Base-by-base conservation (phyloP, 2,888 invertebrate species). In the Drosophila emarginata region DNA sequence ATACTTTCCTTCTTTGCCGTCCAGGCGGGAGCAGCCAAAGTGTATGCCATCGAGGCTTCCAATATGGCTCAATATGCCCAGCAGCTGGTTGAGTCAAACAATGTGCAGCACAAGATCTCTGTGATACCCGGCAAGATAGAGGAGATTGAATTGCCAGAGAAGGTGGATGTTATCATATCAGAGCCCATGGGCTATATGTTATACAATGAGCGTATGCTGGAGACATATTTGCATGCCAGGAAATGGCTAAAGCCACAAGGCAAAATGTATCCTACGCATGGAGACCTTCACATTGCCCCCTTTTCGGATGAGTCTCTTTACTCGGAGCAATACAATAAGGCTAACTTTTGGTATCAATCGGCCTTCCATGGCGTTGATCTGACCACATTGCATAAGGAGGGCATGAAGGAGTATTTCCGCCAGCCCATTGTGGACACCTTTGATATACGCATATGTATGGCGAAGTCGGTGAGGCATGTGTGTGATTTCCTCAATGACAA, bases 151-250 rank as follows among this genome's bases (percentile, higher is more conserved):
- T 93, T 99, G 74, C 98, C 99, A 1, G 99, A 99, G 91, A 94
- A 94, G 87, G 99, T 99, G 18, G 99, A 99, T 92, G 95, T 98
- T 51, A 99, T 99, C 84, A 97, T 99, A 80, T 99, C 98, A 1
- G 99, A 99, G 92, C 99, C 99, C 0, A 99, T 99, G 99, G 99
- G 99, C n/a, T 99, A 99, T 91, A 99, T 99, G 99, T 93, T 99
- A 64, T 98, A 98, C 92, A 99, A 99, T 93, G 99, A 99, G 92
- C 94, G 99, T 74, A 99, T 99, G 99, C 93, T 99, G 80, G 99
- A 99, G 93, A 98, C 98, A 0, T 99, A 98, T 93, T 93, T 99
- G 71, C 99, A 99, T 93, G 99, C 99, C 3, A 98, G 99, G 90
- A 99, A 99, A 91, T 99, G 99, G 98, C 93, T 99, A 40, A 96